Evolutionary conservation across 2,113 vertebrate species (phyloP), one percentile per base, ranked within the genome.

Genomic region (Phylloscopus whistleri): DNA sequence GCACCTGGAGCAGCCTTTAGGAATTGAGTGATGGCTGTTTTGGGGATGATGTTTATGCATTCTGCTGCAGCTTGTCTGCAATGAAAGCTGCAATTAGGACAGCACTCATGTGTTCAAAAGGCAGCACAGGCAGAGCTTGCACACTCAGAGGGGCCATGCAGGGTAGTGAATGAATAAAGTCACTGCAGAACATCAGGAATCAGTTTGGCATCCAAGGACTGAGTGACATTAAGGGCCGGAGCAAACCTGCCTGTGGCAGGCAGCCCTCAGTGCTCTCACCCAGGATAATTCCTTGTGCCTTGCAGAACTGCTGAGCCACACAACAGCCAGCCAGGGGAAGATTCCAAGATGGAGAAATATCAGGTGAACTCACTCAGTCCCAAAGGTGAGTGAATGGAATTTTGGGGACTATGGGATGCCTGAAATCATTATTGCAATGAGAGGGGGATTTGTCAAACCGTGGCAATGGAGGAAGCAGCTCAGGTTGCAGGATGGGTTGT

Each of bases 261-360:
- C 58, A 59, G 46, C n/a, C 39, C 43, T 72, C 43, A 5, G 28
- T 4, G 13, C 3, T 69, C 67, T 85, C 11, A 77, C 7, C 46
- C 81, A 62, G 27, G 2, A 22, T 59, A 17, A 93, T 62, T 60
- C 67, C 56, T 46, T 51, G 60, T 92, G 83, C 53, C 62, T 94
- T 91, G 87, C 95, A 97, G 97, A 58, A 9, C 39, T 48, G 63
- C 23, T 46, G 88, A 92, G 76, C 55, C 80, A 52, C 52, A 26
- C 5, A 15, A 7, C 55, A 15, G 3, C 0, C 7, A 73, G 75
- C 7, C 56, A 44, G 33, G 7, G 27, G 53, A 73, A 75, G 73
- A 60, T 14, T 15, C 21, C 1, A 41, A 89, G 33, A 43, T 33
- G 13, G 41, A 78, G 7, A n/a, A 3, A 20, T 10, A 13, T 52